Conservation (phyloP, 2,113 vertebrate genomes). For the Pseudonaja textilis region DNA sequence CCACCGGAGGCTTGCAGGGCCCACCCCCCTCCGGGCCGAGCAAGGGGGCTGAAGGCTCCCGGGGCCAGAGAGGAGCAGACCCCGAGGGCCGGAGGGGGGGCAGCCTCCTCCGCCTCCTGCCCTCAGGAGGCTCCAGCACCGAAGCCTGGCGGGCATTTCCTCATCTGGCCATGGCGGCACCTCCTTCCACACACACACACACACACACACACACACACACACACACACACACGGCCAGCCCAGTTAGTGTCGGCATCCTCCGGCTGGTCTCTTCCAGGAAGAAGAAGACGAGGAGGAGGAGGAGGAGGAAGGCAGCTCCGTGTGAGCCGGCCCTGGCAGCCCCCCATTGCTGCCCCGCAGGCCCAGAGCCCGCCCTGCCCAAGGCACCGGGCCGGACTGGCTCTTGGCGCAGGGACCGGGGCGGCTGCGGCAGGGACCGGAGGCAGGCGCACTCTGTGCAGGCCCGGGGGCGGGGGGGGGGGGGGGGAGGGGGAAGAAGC, state of each 20-base stretch:
- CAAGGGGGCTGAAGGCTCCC: neutral
- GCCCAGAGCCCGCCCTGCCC: neutral
- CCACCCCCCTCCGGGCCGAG: neutral
- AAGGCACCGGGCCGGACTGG: too few relatives aligned
- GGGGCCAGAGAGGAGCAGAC: neutral
- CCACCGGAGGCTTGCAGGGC: too few relatives aligned
- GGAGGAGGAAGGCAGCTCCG: neutral
- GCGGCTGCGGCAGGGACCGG: neutral
- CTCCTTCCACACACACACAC: too few relatives aligned
- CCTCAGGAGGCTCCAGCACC: neutral
- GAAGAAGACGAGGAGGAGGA: too few relatives aligned
- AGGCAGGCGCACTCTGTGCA: too few relatives aligned
- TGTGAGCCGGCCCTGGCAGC: neutral
- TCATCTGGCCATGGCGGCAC: neutral
- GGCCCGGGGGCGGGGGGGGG: conserved; percentile 1
- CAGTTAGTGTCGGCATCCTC: neutral
- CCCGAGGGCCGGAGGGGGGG: neutral
- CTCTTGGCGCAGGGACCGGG: too few relatives aligned
- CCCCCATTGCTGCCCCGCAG: neutral
- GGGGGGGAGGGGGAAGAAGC: conserved; percentile 35
- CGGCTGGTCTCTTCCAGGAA: neutral
- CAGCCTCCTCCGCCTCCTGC: neutral
- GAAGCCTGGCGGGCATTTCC: neutral
- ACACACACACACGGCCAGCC: too few relatives aligned
- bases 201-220: too few relatives aligned